Evolutionary conservation across 1,140 invertebrate species (phyloP), one percentile per base, ranked within the genome.

Genomic region (Drosophila nannoptera): DNA sequence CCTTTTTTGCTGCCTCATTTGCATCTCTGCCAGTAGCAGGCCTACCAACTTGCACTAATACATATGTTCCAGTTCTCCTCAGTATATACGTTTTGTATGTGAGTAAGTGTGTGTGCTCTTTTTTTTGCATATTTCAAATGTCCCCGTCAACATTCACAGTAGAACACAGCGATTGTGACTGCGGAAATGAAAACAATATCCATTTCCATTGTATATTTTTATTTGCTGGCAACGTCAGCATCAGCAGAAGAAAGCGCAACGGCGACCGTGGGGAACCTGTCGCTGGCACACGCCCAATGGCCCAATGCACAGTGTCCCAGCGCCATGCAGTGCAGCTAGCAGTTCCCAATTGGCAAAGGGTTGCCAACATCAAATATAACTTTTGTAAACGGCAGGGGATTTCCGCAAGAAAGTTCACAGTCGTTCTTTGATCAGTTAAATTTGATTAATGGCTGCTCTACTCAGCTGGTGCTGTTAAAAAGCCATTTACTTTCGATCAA

Each of bases 101-200:
- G 48, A 45, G 22, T 4, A 5, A 16, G 14, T 50, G 35, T 69
- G 9, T 9, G n/a, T 40, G 7, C 4, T 43, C 6, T 43, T n/a
- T 43, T 5, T 32, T 67, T 58, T 67, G 46, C 60, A 64, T 69
- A 69, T 69, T 69, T 69, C 53, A 69, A 69, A 69, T 69, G 68
- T 54, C 69, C 70, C 74, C 62, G 63, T 46, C 75, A 68, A 82
- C 80, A 83, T 84, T 60, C 56, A 66, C 49, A 61, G 75, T 53
- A 64, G 66, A 46, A 35, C 43, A 66, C 52, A 59, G 62, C 63
- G 43, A 67, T 35, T 62, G 68, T 35, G 60, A 64, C 66, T 76
- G 69, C 81, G 80, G 81, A 86, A 86, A 84, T 84, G 80, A 84
- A 84, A 84, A 84, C 80, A 86, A 84, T 84, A 84, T 84, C 76